Evolutionary conservation across 2,888 invertebrate genomes (phyloP).

Genomic region (Carabus problematicus): DNA sequence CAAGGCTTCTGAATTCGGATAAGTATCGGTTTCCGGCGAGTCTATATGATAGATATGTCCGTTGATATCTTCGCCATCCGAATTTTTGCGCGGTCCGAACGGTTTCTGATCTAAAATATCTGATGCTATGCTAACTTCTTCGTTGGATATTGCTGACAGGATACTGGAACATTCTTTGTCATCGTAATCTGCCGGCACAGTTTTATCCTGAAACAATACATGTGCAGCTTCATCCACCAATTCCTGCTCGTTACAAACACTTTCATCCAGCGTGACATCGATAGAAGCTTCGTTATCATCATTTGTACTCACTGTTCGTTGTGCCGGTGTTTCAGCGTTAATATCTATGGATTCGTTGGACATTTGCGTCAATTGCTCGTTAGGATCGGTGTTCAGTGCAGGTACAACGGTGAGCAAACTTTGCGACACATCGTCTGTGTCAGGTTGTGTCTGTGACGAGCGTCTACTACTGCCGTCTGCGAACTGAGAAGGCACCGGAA

Average conservation of each 20-base stretch:
- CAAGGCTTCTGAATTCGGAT: conserved; percentile 73
- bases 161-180: conserved; percentile 68
- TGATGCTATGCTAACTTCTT: conserved; percentile 74
- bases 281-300: not conserved
- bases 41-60: conserved; percentile 80
- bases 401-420: conserved; percentile 18
- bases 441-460: conserved; percentile 62
- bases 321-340: conserved; percentile 16
- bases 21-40: conserved; percentile 83
- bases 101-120: conserved; percentile 66
- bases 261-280: conserved; percentile 21
- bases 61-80: conserved; percentile 59
- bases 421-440: conserved; percentile 13
- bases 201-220: conserved; percentile 34
- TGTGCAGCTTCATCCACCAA: conserved; percentile 28
- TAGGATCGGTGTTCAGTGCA: conserved; percentile 10
- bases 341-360: conserved; percentile 32
- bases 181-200: conserved; percentile 53
- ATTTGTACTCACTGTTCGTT: conserved; percentile 26
- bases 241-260: conserved; percentile 20
- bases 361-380: conserved; percentile 20
- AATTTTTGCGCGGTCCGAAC: conserved; percentile 59
- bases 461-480: conserved; percentile 74
- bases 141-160: conserved; percentile 70
- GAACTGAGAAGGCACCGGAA: conserved; percentile 83